Base-by-base conservation (phyloP, 2,113 vertebrate species). In the Brachyistius frenatus region DNA sequence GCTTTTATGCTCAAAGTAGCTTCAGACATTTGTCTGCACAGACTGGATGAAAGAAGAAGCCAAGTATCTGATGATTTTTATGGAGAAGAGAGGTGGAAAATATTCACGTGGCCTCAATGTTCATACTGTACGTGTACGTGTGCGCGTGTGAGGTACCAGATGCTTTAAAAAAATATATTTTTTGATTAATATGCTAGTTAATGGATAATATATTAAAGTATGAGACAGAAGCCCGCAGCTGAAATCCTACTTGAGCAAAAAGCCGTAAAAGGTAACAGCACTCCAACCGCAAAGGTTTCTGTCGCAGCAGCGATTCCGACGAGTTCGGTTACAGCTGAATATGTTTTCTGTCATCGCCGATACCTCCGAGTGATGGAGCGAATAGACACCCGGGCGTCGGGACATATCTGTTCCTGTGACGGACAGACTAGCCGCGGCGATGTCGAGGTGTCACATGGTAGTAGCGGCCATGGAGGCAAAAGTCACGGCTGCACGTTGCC, bases 21-120 rank as follows among this genome's bases (percentile, higher is more conserved):
- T 71, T 15, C 71, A 86, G 56, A 86, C 84, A 73, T 88, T 82
- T 80, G 81, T 79, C 81, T 84, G 78, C 78, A 82, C 75, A 75
- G 75, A 15, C 86, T 66, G 83, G 75, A 72, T 82, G 75, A 73
- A 66, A 72, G 32, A 71, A 31, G 14, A 16, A 75, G 72, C 86
- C 76, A 81, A 88, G 73, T 58, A 64, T 62, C 49, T 72, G 50
- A 31, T 70, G 63, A 76, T 78, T 73, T 73, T 73, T 35, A 66
- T 71, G 53, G 47, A 53, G 55, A 67, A 14, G 44, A 78, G 46
- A 85, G 35, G 55, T 79, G 64, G 44, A 77, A 80, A 71, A 71
- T 30, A 69, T 41, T 68, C 32, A 65, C 39, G 33, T 37, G 76
- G 61, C 66, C 52, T 75, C 44, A 55, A 54, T 78, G 76, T 37